Conservation (phyloP, 2,797 vertebrate species). For the Urophycis tenuis region DNA sequence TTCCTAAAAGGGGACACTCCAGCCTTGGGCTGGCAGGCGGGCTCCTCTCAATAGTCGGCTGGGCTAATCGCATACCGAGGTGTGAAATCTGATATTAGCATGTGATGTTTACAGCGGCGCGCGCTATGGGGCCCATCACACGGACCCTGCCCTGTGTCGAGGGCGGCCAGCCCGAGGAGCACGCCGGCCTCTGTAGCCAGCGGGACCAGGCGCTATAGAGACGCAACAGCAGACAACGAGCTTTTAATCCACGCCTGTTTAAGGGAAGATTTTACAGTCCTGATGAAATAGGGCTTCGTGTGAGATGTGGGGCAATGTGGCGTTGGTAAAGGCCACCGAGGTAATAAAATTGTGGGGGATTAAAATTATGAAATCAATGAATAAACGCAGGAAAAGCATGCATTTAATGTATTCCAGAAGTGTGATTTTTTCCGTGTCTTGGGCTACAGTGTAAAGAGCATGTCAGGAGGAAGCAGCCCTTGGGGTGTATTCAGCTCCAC, state of each 20-base stretch:
- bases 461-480: too few species aligned
- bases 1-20: constrained; percentile 12
- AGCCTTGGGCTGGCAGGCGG: not conserved
- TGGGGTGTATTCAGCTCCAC: too few species aligned
- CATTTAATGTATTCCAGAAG: not conserved
- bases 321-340: not conserved
- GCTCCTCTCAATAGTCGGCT: not conserved
- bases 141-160: not conserved
- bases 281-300: not conserved
- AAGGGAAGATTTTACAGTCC: not conserved
- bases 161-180: not conserved
- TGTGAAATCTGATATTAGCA: not conserved
- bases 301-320: not conserved
- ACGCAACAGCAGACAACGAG: not conserved
- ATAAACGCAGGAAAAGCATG: not conserved
- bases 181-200: not conserved
- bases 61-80: not conserved
- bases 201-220: not conserved
- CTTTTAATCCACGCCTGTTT: not conserved
- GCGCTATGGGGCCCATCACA: not conserved
- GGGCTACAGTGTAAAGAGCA: too few species aligned
- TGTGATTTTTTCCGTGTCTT: too few species aligned
- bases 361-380: not conserved
- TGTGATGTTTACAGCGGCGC: not conserved
- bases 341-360: not conserved